These are phyloP conservation scores for Bedellia somnulentella DNA, from an alignment of 2,888 invertebrate genomes.

Conservation along the genomic window DNA sequence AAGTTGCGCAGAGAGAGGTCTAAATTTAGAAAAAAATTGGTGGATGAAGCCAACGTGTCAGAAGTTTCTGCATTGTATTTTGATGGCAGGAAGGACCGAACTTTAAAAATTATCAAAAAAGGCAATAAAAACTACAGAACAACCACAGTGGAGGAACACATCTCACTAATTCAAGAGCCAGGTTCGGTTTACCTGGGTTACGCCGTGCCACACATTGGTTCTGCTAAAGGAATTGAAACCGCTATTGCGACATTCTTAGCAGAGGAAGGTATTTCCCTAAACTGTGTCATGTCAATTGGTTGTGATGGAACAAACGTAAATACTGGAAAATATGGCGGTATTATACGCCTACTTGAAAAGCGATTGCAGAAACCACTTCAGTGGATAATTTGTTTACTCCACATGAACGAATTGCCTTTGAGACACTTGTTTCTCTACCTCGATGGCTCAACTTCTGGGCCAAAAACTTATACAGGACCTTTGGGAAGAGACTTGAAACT, in stretches of 20 bases:
- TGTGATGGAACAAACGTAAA: constrained; percentile 13
- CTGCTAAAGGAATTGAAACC: constrained; percentile 4
- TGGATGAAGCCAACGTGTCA: not conserved
- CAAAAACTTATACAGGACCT: too few relatives aligned
- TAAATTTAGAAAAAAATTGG: constrained; percentile 4
- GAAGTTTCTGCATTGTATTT: constrained; percentile 11
- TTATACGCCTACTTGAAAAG: constrained; percentile 10
- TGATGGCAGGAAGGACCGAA: constrained; percentile 11
- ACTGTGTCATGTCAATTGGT: constrained; percentile 11
- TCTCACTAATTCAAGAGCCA: constrained; percentile 11
- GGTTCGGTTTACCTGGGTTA: constrained; percentile 9
- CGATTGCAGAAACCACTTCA: too few relatives aligned
- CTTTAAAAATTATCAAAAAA: constrained; percentile 5
- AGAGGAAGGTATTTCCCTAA: constrained; percentile 5
- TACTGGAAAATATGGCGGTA: constrained; percentile 11
- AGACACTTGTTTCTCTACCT: too few relatives aligned
- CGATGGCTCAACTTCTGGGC: too few relatives aligned
- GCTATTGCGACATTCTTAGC: constrained; percentile 1
- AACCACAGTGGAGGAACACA: constrained; percentile 9
- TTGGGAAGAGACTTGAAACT: too few relatives aligned
- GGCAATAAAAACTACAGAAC: constrained; percentile 8
- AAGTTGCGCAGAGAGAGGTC: constrained; percentile 10
- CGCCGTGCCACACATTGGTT: constrained; percentile 1
- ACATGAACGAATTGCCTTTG: too few relatives aligned
- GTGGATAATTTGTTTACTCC: too few relatives aligned